phyloP scores from a whole-genome alignment of 2,888 invertebrate genomes.

The Conomelus anceps region DNA sequence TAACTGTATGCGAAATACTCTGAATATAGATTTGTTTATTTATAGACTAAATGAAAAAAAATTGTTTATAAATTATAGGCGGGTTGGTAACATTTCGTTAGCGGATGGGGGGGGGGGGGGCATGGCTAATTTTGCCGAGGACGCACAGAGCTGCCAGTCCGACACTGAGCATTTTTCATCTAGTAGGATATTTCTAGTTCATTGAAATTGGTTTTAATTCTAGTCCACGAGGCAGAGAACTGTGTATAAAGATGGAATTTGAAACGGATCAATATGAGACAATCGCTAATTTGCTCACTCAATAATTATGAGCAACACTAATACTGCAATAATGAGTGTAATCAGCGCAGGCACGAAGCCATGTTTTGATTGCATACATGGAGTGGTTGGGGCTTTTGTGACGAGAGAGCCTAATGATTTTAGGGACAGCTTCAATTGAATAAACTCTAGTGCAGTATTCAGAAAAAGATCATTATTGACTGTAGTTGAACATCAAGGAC shows the following conservation, averaged over 20 bases:
- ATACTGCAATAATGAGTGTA: background rate
- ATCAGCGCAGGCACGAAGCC: background rate
- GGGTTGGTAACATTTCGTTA: no score
- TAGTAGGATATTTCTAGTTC: background rate
- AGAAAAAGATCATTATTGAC: background rate
- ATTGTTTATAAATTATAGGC: no score
- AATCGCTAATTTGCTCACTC: background rate
- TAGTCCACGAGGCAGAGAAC: background rate
- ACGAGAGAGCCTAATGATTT: background rate
- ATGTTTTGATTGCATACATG: background rate
- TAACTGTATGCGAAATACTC: no score
- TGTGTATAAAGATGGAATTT: background rate
- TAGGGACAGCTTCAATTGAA: background rate
- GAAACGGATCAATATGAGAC: background rate
- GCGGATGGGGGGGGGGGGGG: no score
- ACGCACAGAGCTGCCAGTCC: no score
- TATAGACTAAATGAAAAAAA: no score
- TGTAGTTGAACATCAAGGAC: background rate
- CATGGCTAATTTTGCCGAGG: no score
- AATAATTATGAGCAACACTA: background rate
- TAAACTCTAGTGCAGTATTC: background rate
- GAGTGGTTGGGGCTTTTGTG: background rate
- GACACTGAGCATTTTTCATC: no score
- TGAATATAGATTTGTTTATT: no score
- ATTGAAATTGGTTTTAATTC: background rate